A percentile compares a stretch with the other conserved stretches of the same genome.
These are phyloP conservation scores for Gopherus evgoodei DNA, from an alignment of 2,113 vertebrate genomes.

Conservation along the genomic window DNA sequence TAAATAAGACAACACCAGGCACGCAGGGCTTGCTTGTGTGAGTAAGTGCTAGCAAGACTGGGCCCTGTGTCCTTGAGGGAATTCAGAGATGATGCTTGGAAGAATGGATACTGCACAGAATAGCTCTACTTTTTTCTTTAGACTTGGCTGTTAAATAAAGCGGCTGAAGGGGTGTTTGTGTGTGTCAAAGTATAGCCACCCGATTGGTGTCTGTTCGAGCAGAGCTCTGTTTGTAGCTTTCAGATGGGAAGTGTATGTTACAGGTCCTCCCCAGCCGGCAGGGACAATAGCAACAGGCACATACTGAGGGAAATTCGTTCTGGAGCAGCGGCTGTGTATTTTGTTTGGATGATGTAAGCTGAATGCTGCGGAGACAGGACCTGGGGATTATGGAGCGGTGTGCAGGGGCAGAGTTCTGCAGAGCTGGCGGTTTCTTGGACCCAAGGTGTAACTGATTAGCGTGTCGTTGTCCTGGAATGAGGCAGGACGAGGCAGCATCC, in stretches of 20 bases:
- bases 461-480: not conserved
- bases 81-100: slow-evolving; percentile 18
- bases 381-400: no score
- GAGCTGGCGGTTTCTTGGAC: not conserved
- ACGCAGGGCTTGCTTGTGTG: not conserved
- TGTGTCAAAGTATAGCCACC: not conserved
- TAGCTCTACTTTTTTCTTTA: slow-evolving; percentile 5
- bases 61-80: not conserved
- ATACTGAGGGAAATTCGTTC: fast-evolving
- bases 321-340: not conserved
- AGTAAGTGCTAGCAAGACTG: not conserved
- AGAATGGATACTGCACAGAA: slow-evolving; percentile 27
- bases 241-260: not conserved
- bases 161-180: not conserved
- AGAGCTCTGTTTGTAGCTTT: not conserved
- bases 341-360: not conserved
- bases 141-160: slow-evolving; percentile 60
- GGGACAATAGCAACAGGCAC: not conserved
- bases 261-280: not conserved
- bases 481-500: not conserved
- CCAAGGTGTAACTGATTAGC: not conserved
- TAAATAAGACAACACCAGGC: not conserved
- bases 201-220: not conserved
- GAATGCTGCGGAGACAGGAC: not conserved
- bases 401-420: not conserved